Evolutionary conservation across 2,113 vertebrate genomes (phyloP).

Genomic region (Sinocyclocheilus anophthalmus): DNA sequence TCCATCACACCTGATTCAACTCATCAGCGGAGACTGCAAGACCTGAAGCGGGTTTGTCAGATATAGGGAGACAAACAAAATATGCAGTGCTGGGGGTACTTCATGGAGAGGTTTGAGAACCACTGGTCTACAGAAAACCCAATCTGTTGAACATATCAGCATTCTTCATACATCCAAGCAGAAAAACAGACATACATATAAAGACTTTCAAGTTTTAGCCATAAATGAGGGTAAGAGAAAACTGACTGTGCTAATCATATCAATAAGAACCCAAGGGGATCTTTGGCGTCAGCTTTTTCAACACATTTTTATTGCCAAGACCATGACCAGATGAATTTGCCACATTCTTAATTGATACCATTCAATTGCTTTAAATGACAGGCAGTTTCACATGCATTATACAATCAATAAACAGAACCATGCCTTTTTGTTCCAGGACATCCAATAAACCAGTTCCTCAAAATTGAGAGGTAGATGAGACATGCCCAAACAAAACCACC

Average conservation of each 20-base stretch:
- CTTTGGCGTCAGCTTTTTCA: constrained; percentile 56
- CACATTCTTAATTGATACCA: neutral
- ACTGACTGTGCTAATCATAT: constrained; percentile 36
- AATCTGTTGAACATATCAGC: constrained; percentile 23
- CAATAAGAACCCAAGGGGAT: constrained; percentile 53
- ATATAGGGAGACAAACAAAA: too few relatives aligned
- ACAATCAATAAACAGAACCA: neutral
- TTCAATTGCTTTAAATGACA: neutral
- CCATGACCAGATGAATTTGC: constrained; percentile 2
- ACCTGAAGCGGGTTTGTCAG: too few relatives aligned
- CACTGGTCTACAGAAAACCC: neutral
- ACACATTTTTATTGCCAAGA: constrained; percentile 59
- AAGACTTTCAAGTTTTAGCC: constrained; percentile 56
- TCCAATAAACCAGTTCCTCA: constrained; percentile 8
- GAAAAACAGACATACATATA: constrained; percentile 18
- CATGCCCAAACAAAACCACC: neutral
- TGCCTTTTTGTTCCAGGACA: neutral
- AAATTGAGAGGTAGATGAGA: constrained; percentile 38
- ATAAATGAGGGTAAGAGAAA: constrained; percentile 15
- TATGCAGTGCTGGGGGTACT: too few relatives aligned
- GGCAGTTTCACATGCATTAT: neutral
- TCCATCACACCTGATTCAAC: too few relatives aligned
- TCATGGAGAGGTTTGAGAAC: too few relatives aligned
- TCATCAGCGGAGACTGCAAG: too few relatives aligned
- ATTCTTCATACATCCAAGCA: constrained; percentile 29